Conservation (phyloP, 2,888 invertebrate genomes). For the Deilephila porcellus region DNA sequence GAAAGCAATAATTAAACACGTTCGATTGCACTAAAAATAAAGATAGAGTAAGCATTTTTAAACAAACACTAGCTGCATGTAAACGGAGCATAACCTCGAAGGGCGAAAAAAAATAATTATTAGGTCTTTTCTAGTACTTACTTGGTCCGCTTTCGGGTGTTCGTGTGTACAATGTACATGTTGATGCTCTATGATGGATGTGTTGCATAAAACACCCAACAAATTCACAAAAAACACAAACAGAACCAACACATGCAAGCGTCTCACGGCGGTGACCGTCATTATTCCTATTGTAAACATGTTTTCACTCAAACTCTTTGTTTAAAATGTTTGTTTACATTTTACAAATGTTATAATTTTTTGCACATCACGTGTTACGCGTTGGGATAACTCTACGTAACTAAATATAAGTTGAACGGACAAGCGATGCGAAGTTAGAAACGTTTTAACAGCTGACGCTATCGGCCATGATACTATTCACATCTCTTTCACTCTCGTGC, state of each 20-base stretch:
- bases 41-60: conserved; percentile 5
- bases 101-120: conserved; percentile 28
- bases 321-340: conserved; percentile 71
- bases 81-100: conserved; percentile 34
- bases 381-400: conserved; percentile 48
- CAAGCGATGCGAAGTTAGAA: conserved; percentile 42
- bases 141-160: conserved; percentile 88
- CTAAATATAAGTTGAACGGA: conserved; percentile 45
- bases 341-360: conserved; percentile 48
- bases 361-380: conserved; percentile 40
- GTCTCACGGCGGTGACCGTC: conserved; percentile 51
- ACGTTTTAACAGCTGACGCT: conserved; percentile 45
- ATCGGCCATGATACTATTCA: conserved; percentile 38
- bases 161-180: conserved; percentile 86
- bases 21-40: neutral
- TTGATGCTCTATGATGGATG: conserved; percentile 57
- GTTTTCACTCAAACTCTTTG: conserved; percentile 54
- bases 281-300: conserved; percentile 44
- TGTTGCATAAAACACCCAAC: conserved; percentile 52
- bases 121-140: conserved; percentile 63
- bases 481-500: conserved; percentile 35
- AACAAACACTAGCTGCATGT: conserved; percentile 5
- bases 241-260: conserved; percentile 53
- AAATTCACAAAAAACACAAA: conserved; percentile 53
- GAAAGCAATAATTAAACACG: conserved; percentile 20